A percentile compares a stretch with the other conserved stretches of the same genome.
phyloP scores from a whole-genome alignment of 2,113 vertebrate genomes.

The Lanius ludovicianus region DNA sequence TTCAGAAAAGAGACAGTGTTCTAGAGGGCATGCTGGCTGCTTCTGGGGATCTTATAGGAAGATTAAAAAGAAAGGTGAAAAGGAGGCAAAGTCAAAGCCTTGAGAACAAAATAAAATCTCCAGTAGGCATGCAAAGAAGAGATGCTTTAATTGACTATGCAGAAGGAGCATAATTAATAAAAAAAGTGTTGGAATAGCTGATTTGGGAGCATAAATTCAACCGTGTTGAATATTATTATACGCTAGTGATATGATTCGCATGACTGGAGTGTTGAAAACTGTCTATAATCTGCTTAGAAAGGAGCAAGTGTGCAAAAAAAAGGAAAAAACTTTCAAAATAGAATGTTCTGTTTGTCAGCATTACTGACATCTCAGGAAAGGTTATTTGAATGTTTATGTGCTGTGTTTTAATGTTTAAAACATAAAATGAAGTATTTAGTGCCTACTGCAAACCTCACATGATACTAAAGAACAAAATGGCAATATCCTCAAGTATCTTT shows the following conservation, averaged over 20 bases:
- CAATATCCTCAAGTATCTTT: neutral
- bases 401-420: neutral
- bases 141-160: neutral
- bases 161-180: neutral
- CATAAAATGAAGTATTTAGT: neutral
- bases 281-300: slow-evolving; percentile 1
- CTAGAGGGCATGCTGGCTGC: neutral
- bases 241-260: neutral
- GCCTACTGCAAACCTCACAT: neutral
- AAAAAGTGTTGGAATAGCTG: neutral
- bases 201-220: slow-evolving; percentile 25
- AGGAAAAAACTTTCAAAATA: neutral
- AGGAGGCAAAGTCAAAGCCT: neutral
- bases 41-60: neutral
- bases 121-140: neutral
- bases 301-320: neutral
- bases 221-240: neutral
- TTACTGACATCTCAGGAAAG: neutral
- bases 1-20: neutral
- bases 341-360: neutral
- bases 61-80: neutral
- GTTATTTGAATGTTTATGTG: neutral
- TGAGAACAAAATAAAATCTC: neutral
- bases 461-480: neutral
- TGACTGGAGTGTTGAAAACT: slow-evolving; percentile 18